Evolutionary conservation across 2,888 invertebrate genomes (phyloP).

Genomic region (Agelastica alni): DNA sequence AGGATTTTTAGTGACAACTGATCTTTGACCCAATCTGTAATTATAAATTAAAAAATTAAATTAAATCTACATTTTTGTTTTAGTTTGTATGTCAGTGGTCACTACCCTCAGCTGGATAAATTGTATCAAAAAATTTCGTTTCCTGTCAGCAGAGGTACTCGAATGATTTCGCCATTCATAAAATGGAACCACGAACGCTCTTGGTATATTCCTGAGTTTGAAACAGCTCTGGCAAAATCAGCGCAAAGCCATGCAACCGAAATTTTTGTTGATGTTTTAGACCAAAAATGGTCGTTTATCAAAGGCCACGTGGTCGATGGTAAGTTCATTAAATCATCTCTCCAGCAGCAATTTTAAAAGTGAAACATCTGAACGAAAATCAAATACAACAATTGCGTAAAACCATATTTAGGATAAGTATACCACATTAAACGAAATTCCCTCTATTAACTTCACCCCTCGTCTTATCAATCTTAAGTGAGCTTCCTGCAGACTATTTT

Average conservation of each 20-base stretch:
- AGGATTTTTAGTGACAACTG: too few species aligned
- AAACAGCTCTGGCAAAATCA: constrained; percentile 9
- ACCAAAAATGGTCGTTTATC: constrained; percentile 70
- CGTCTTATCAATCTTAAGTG: too few species aligned
- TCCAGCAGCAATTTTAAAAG: too few species aligned
- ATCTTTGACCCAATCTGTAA: too few species aligned
- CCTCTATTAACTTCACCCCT: too few species aligned
- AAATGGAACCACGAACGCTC: constrained; percentile 85
- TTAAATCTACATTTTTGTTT: too few species aligned
- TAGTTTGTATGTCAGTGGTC: constrained; percentile 77
- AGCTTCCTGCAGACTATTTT: too few species aligned
- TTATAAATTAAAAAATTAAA: too few species aligned
- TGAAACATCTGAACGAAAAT: too few species aligned
- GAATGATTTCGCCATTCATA: constrained; percentile 69
- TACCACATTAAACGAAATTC: too few species aligned
- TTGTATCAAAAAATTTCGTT: constrained; percentile 76
- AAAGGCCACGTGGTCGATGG: constrained; percentile 81
- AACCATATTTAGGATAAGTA: too few species aligned
- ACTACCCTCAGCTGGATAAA: constrained; percentile 73
- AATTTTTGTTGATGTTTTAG: constrained; percentile 43
- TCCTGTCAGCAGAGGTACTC: constrained; percentile 75
- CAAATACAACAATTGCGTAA: too few species aligned
- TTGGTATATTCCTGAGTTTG: constrained; percentile 64
- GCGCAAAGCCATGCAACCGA: constrained; percentile 15
- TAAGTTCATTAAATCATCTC: constrained; percentile 25